phyloP scores from a whole-genome alignment of 2,113 vertebrate species.

The Cyphomyrus plagiostoma region DNA sequence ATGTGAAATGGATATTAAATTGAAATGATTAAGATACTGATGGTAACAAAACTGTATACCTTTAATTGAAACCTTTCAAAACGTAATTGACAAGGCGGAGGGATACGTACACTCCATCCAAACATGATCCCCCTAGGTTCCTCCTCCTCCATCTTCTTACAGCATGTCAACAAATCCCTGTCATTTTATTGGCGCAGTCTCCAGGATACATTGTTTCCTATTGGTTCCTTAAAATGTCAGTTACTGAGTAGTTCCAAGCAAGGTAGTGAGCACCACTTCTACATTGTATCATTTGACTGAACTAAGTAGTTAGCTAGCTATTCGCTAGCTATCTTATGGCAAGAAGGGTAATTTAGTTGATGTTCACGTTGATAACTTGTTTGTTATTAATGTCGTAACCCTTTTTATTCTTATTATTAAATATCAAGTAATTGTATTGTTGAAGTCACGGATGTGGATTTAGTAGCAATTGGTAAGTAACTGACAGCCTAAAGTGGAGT shows the following conservation, averaged over 20 bases:
- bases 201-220: constrained; percentile 22
- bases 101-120: constrained; percentile 44
- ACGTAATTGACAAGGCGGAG: constrained; percentile 49
- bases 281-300: constrained; percentile 55
- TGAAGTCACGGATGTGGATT: constrained; percentile 61
- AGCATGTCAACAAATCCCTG: constrained; percentile 21
- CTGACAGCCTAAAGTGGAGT: constrained; percentile 33
- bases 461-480: constrained; percentile 59
- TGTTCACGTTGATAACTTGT: constrained; percentile 31
- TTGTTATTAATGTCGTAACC: constrained; percentile 16
- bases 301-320: constrained; percentile 42
- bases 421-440: constrained; percentile 28
- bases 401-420: constrained; percentile 9
- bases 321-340: constrained; percentile 61
- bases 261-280: constrained; percentile 61
- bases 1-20: not conserved
- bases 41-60: not conserved
- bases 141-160: constrained; percentile 46
- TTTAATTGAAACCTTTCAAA: constrained; percentile 27
- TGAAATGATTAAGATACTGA: not conserved
- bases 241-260: constrained; percentile 52
- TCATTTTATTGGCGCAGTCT: constrained; percentile 44
- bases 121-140: constrained; percentile 51
- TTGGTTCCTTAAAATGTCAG: constrained; percentile 48
- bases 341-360: constrained; percentile 39